Evolutionary conservation across 2,888 invertebrate genomes (phyloP).

Genomic region (Chloroclystis v-ata): DNA sequence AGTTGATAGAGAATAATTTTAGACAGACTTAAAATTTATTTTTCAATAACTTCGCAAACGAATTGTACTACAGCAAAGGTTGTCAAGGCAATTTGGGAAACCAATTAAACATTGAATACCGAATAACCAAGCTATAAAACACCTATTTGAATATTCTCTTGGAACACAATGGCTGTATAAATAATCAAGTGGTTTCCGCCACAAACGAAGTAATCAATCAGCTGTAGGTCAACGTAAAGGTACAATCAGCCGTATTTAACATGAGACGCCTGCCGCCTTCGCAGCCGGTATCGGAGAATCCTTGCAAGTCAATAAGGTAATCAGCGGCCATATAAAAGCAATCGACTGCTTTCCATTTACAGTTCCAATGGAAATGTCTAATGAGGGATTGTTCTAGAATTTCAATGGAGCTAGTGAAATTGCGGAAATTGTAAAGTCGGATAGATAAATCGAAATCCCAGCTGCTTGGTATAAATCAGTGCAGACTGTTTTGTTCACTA

Average conservation of each 20-base stretch:
- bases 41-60: no score
- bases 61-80: no score
- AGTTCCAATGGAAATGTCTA: conserved; percentile 23
- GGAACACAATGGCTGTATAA: conserved; percentile 5
- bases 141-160: background rate
- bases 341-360: conserved; percentile 22
- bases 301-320: conserved; percentile 26
- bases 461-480: conserved; percentile 2
- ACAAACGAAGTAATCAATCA: conserved; percentile 17
- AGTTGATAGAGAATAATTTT: no score
- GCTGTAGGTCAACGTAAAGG: conserved; percentile 10
- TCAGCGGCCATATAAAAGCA: conserved; percentile 30
- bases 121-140: background rate
- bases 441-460: conserved; percentile 3
- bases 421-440: conserved; percentile 1
- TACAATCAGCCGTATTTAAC: conserved; percentile 7
- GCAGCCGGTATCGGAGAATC: conserved; percentile 21
- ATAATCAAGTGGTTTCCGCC: conserved; percentile 12
- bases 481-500: background rate
- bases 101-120: no score
- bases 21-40: no score
- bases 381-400: conserved; percentile 19
- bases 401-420: conserved; percentile 9
- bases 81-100: no score
- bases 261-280: conserved; percentile 14